Evolutionary conservation across 2,888 invertebrate genomes (phyloP).

Genomic region (Dolichomitus sp.): DNA sequence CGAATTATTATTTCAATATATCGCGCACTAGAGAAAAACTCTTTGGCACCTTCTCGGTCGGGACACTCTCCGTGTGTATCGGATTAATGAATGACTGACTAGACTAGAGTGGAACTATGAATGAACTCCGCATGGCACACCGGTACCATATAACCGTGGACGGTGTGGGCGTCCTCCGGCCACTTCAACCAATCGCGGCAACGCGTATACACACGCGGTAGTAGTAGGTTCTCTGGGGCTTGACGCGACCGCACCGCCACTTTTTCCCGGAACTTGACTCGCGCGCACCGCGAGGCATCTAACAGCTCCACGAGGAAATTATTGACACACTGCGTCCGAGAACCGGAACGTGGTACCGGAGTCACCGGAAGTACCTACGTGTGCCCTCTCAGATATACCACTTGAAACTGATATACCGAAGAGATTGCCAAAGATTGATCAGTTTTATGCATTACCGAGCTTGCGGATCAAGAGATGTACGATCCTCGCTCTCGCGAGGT

Average conservation of each 20-base stretch:
- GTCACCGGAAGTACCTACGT: constrained; percentile 32
- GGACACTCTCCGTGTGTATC: constrained; percentile 70
- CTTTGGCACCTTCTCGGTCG: constrained; percentile 28
- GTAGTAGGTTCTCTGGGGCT: constrained; percentile 28
- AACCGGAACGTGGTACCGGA: constrained; percentile 44
- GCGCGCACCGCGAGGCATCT: constrained; percentile 47
- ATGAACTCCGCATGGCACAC: constrained; percentile 82
- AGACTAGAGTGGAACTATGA: constrained; percentile 83
- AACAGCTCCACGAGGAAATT: constrained; percentile 34
- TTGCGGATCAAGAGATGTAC: not conserved
- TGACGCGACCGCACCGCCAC: constrained; percentile 60
- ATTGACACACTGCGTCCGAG: constrained; percentile 45
- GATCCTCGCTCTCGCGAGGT: not conserved
- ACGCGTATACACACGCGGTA: constrained; percentile 57
- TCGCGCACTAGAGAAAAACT: constrained; percentile 8
- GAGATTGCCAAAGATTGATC: not conserved
- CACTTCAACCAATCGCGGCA: constrained; percentile 77
- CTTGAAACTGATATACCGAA: not conserved
- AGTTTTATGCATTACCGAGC: not conserved
- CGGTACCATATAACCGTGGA: constrained; percentile 82
- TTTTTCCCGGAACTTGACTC: constrained; percentile 74
- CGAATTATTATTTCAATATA: not conserved
- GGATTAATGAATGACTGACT: constrained; percentile 83
- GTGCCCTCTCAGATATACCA: not conserved
- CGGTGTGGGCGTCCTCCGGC: constrained; percentile 82